Conservation (phyloP, 2,797 vertebrate species). For the Rhyacichthys aspro region DNA sequence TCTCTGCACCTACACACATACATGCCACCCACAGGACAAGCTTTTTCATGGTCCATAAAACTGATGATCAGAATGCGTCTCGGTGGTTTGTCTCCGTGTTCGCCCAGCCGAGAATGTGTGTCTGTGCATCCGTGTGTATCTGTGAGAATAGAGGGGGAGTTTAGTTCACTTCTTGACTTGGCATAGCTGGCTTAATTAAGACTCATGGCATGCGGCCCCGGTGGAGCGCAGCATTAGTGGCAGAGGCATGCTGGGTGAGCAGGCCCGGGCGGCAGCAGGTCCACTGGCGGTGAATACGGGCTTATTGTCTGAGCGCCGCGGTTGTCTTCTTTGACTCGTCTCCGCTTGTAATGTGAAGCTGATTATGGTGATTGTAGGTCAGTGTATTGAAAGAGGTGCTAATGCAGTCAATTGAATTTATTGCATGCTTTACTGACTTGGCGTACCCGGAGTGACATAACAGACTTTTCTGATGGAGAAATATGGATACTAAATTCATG, state of each 20-base stretch:
- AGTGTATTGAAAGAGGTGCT: conserved; percentile 5
- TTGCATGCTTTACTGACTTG: too few species aligned
- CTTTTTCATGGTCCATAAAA: conserved; percentile 66
- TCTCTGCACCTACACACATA: conserved; percentile 28
- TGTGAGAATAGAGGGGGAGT: conserved; percentile 5
- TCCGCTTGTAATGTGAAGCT: conserved; percentile 50
- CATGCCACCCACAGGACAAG: conserved; percentile 48
- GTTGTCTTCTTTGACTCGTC: conserved; percentile 47
- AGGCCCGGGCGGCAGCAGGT: conserved; percentile 49
- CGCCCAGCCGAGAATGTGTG: conserved; percentile 29
- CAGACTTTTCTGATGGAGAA: conserved; percentile 1
- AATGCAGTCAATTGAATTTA: background rate
- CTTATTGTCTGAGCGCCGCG: conserved; percentile 49
- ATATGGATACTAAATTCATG: background rate
- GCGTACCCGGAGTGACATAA: too few species aligned
- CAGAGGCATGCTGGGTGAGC: conserved; percentile 56
- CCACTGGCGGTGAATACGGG: conserved; percentile 42
- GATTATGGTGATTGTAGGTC: conserved; percentile 44
- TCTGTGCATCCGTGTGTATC: conserved; percentile 26
- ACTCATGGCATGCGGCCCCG: conserved; percentile 58
- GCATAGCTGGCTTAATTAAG: conserved; percentile 67
- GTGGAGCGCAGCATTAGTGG: conserved; percentile 51
- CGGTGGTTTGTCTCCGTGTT: conserved; percentile 35
- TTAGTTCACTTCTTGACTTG: conserved; percentile 65
- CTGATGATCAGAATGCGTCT: conserved; percentile 50